phyloP scores from a whole-genome alignment of 2,888 invertebrate genomes.

The Dicycla oo region DNA sequence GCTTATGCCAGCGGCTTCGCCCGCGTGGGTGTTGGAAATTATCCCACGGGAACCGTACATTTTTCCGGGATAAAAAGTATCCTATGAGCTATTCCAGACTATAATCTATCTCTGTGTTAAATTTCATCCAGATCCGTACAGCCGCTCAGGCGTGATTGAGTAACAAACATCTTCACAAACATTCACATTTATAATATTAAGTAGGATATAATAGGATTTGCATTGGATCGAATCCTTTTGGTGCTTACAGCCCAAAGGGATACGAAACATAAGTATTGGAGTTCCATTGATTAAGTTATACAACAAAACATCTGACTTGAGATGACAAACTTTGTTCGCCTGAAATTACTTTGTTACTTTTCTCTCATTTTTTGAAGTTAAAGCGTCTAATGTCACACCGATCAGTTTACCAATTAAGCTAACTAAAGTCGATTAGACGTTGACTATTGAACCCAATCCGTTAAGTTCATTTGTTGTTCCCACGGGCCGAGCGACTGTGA shows the following conservation, averaged over 20 bases:
- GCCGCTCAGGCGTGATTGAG: too few species aligned
- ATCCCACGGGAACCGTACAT: too few species aligned
- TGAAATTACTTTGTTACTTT: conserved; percentile 3
- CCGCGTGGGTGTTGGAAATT: too few species aligned
- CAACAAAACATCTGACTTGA: background rate
- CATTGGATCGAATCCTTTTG: conserved; percentile 51
- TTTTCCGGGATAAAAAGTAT: too few species aligned
- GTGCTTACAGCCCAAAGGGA: conserved; percentile 40
- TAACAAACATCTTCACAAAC: too few species aligned
- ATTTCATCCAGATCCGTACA: too few species aligned
- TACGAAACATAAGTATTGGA: conserved; percentile 12
- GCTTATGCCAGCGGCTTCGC: too few species aligned
- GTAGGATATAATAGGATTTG: too few species aligned
- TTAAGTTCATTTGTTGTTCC: conserved; percentile 73
- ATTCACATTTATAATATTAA: too few species aligned
- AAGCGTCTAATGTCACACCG: conserved; percentile 60
- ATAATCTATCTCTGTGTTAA: too few species aligned
- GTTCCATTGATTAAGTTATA: conserved; percentile 17
- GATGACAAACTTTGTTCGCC: background rate
- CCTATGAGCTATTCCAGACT: too few species aligned
- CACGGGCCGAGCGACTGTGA: conserved; percentile 63
- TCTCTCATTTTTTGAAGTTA: conserved; percentile 6
- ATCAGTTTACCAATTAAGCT: conserved; percentile 75
- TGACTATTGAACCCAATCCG: conserved; percentile 71
- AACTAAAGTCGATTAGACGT: conserved; percentile 73